phyloP scores from a whole-genome alignment of 2,888 invertebrate species.

The Lithosia quadra region DNA sequence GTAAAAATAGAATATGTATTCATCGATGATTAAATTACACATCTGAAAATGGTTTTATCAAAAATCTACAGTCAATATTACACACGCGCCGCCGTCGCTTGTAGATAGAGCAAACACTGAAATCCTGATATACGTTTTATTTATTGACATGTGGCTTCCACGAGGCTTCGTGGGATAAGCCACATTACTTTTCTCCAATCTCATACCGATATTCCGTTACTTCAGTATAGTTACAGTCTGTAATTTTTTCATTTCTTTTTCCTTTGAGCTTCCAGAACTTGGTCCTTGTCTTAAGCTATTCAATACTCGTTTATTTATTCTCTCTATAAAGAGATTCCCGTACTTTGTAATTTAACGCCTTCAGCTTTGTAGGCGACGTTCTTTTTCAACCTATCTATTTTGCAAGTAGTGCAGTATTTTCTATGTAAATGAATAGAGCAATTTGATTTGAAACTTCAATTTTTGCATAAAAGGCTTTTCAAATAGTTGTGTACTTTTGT shows the following conservation, averaged over 20 bases:
- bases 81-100: constrained; percentile 46
- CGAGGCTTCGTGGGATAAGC: constrained; percentile 41
- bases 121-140: constrained; percentile 51
- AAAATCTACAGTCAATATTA: constrained; percentile 52
- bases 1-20: background rate
- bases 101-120: constrained; percentile 45
- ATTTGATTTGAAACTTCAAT: background rate
- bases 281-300: constrained; percentile 17
- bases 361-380: constrained; percentile 19
- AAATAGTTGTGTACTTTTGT: background rate
- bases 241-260: constrained; percentile 20
- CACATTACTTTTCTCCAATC: constrained; percentile 45
- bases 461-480: background rate
- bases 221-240: constrained; percentile 25
- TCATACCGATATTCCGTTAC: constrained; percentile 39
- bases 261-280: constrained; percentile 18
- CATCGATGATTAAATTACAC: background rate
- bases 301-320: constrained; percentile 20
- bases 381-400: constrained; percentile 5
- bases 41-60: constrained; percentile 42
- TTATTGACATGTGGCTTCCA: constrained; percentile 55
- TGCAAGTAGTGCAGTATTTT: constrained; percentile 3
- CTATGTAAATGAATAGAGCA: background rate
- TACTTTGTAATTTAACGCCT: constrained; percentile 26
- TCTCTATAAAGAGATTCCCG: constrained; percentile 24